These are phyloP conservation scores for Bruchidius siliquastri DNA, from an alignment of 2,888 invertebrate genomes.

Conservation along the genomic window DNA sequence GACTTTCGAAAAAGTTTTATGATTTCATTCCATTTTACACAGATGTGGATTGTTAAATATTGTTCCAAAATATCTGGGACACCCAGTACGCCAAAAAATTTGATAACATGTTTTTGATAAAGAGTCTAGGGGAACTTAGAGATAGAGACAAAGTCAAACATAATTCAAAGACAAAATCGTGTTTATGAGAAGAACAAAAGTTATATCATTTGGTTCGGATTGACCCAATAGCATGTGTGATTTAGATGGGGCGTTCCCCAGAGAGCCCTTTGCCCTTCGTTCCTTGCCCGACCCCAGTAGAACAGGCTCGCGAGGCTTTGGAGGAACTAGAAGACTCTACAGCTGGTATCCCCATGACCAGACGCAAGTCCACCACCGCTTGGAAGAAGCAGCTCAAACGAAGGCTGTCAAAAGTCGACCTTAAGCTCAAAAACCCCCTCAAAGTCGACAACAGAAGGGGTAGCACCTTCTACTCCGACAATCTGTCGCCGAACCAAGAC, in stretches of 20 bases:
- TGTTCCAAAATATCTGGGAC: too few species aligned
- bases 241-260: slow-evolving; percentile 45
- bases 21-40: too few species aligned
- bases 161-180: neutral
- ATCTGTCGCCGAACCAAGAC: slow-evolving; percentile 30
- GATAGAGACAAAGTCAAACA: too few species aligned
- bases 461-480: slow-evolving; percentile 43
- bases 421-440: slow-evolving; percentile 61
- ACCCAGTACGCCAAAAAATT: too few species aligned
- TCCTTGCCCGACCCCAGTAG: slow-evolving; percentile 50
- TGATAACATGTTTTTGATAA: neutral
- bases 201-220: neutral
- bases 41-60: too few species aligned
- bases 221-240: slow-evolving; percentile 38
- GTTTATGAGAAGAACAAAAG: neutral
- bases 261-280: slow-evolving; percentile 43
- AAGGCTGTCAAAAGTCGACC: slow-evolving; percentile 74
- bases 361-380: slow-evolving; percentile 59
- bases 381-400: slow-evolving; percentile 77
- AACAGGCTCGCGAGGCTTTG: slow-evolving; percentile 48
- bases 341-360: slow-evolving; percentile 40
- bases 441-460: slow-evolving; percentile 44
- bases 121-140: neutral
- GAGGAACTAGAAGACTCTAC: slow-evolving; percentile 39
- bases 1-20: too few species aligned